Base-by-base conservation (phyloP, 2,888 invertebrate species). In the Lithophane ornitopus region DNA sequence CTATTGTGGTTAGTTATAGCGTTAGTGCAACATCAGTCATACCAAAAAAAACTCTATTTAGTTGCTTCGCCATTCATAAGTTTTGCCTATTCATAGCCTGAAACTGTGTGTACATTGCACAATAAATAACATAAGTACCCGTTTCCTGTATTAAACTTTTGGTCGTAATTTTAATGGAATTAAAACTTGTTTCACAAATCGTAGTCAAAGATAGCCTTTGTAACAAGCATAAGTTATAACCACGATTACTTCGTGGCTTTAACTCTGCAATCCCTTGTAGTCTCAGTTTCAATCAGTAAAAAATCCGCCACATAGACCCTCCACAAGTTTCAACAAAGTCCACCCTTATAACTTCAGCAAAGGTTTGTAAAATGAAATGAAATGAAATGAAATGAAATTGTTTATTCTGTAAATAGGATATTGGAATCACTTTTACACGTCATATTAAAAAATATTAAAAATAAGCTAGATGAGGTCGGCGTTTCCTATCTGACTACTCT, bases 261-360 rank as follows among this genome's bases (percentile, higher is more conserved):
- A 49, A 3, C 14, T 54, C 12, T n/a, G 3, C n/a, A 69, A n/a
- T 39, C 9, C n/a, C 14, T 16, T 19, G 41, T 2, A 61, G 76
- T 28, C 49, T 52, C 52, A 39, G 16, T 39, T 58, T 65, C 14
- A 71, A 52, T 71, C 34, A 78, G 14, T n/a, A 46, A 72, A 16
- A 58, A 65, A 16, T 12, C 19, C 8, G 3, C 8, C 9, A 63
- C 41, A 44, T 65, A 2, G 44, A 70, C 19, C 9, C 22, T 14
- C 28, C 22, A 66, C 14, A 28, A 46, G 12, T 28, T 28, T 22
- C 46, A 65, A 65, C 65, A 49, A 28, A 49, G 28, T 22, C 14
- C 46, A 59, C 26, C 12, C 12, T 34, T 44, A 22, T 34, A 16
- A 49, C 41, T 58, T 61, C 19, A n/a, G 26, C 7, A 28, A 16